Evolutionary conservation across 2,113 vertebrate species (phyloP).

Genomic region (Apus apus): DNA sequence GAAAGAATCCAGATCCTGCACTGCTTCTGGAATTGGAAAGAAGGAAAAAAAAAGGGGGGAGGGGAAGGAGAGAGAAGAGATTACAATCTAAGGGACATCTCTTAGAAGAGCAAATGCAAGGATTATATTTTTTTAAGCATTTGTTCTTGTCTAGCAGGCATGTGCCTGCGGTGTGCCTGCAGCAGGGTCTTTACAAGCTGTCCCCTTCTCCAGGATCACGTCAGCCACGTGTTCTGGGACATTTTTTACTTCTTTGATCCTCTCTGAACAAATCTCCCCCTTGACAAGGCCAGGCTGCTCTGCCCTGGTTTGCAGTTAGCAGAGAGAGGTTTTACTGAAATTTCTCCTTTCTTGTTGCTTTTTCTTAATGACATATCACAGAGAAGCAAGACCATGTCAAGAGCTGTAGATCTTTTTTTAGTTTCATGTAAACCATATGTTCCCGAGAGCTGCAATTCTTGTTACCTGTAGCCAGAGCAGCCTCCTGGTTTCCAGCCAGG

Average conservation of each 20-base stretch:
- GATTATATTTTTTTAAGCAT: not conserved
- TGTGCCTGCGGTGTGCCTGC: accelerated
- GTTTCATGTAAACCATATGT: conserved; percentile 50
- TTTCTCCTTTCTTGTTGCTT: not conserved
- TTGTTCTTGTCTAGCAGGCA: not conserved
- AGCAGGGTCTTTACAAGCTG: accelerated
- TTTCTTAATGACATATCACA: not conserved
- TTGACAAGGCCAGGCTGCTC: not conserved
- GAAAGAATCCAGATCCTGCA: not conserved
- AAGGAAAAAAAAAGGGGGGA: not conserved
- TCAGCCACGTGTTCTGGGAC: not conserved
- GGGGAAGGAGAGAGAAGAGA: not conserved
- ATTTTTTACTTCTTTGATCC: not conserved
- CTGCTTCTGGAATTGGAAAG: conserved; percentile 20
- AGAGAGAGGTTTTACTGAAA: conserved; percentile 1
- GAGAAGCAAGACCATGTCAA: conserved; percentile 18
- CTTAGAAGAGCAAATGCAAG: not conserved
- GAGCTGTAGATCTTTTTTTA: conserved; percentile 23
- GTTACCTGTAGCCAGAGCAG: conserved; percentile 63
- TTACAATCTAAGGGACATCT: not conserved
- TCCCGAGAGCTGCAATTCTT: conserved; percentile 19
- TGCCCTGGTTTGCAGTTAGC: not conserved
- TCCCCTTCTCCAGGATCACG: not conserved
- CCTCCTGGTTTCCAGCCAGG: conserved; percentile 42
- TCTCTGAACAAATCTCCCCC: not conserved